phyloP scores from a whole-genome alignment of 1,140 invertebrate species.

The Eulimnadia texana region DNA sequence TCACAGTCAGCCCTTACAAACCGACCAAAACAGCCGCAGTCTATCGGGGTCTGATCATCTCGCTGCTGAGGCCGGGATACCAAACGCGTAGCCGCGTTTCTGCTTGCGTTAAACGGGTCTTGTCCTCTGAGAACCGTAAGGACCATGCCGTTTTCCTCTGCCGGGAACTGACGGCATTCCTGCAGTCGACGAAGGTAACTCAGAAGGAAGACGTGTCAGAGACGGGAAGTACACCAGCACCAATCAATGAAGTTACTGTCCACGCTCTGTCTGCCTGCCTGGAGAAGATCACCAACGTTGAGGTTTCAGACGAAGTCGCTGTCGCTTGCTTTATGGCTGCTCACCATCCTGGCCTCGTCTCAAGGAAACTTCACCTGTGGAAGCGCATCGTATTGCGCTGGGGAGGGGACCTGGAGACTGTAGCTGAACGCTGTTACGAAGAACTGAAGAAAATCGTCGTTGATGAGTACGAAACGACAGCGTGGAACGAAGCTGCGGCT shows the following conservation, averaged over 20 bases:
- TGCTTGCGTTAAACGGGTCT: slow-evolving; percentile 28
- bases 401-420: slow-evolving; percentile 36
- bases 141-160: slow-evolving; percentile 38
- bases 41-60: slow-evolving; percentile 44
- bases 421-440: slow-evolving; percentile 36
- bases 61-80: slow-evolving; percentile 34
- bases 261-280: slow-evolving; percentile 17
- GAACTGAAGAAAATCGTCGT: slow-evolving; percentile 43
- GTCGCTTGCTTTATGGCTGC: slow-evolving; percentile 45
- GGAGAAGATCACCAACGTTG: slow-evolving; percentile 13
- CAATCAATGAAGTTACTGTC: slow-evolving; percentile 12
- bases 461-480: slow-evolving; percentile 38
- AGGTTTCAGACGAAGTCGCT: slow-evolving; percentile 31
- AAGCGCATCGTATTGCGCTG: slow-evolving; percentile 33
- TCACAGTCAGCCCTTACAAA: slow-evolving; percentile 41
- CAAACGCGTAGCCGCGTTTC: slow-evolving; percentile 24
- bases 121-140: slow-evolving; percentile 30
- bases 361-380: not conserved
- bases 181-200: slow-evolving; percentile 39
- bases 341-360: slow-evolving; percentile 42
- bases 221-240: slow-evolving; percentile 4
- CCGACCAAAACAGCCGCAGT: slow-evolving; percentile 38
- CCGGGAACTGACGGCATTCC: slow-evolving; percentile 39
- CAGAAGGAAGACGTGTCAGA: slow-evolving; percentile 11
- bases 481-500: slow-evolving; percentile 26